Base-by-base conservation (phyloP, 2,888 invertebrate genomes). In the Microchrysa polita region DNA sequence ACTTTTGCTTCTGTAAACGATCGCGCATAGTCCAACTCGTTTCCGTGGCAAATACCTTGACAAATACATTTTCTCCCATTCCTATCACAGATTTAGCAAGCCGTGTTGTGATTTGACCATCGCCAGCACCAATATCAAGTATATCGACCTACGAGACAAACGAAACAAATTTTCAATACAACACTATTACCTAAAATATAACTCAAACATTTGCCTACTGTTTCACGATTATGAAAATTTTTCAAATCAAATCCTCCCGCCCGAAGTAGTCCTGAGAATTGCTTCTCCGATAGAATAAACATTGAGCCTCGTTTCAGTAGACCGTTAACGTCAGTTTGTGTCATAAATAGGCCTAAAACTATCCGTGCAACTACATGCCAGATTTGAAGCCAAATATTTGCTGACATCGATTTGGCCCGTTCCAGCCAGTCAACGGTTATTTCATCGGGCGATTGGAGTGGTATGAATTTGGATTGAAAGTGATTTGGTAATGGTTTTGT, bases 261-360 rank as follows among this genome's bases (percentile, higher is more conserved):
- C 22, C 77, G 77, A 1, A 85, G 77, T 1, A 85, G 75, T n/a
- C 78, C 78, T 14, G 88, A 87, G 79, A 97, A 92, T 81, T 98
- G 97, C 9, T 88, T 86, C 75, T 90, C 88, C 0, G 98, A 98
- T 79, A 97, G 88, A 65, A 98, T 96, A 86, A 97, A 98, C 98
- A 98, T 98, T 1, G 96, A 96, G 9, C 98, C 98, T 67, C 98
- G 89, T 16, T 93, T 92, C 14, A 97, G 86, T 86, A 84, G 95
- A 90, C 97, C 97, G 86, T 98, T 98, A 77, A 97, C 94, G 79
- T 96, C 96, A 1, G 98, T 98, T 83, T 94, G 92, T 40, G 96
- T 94, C 92, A 97, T 93, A 86, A 98, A 96, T 86, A 92, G 90
- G 77, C 92, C 91, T 20, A 98, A 88, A 53, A 97, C 86, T n/a